These are phyloP conservation scores for Diprion similis DNA, from an alignment of 1,140 invertebrate species.

Conservation along the genomic window DNA sequence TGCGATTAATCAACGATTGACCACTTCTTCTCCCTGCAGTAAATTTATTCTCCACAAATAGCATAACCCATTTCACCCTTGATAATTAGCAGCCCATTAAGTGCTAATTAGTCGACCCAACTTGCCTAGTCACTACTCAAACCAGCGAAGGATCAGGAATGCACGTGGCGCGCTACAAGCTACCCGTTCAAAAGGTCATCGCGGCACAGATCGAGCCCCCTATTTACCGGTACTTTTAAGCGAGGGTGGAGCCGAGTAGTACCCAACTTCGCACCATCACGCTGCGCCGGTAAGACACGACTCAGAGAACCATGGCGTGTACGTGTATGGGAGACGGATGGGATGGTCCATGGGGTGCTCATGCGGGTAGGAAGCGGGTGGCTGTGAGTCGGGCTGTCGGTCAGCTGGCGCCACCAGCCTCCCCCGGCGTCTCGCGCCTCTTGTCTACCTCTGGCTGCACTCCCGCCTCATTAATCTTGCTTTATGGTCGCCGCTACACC, in stretches of 20 bases:
- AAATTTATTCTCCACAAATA: not conserved
- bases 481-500: constrained; percentile 38
- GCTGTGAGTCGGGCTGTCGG: constrained; percentile 25
- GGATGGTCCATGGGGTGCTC: not conserved
- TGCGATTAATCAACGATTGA: no score
- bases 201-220: no score
- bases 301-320: not conserved
- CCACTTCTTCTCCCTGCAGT: not conserved
- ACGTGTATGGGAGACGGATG: not conserved
- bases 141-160: not conserved
- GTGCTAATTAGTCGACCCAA: not conserved
- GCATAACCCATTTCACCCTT: not conserved
- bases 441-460: constrained; percentile 38
- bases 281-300: not conserved
- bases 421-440: constrained; percentile 21
- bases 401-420: constrained; percentile 42
- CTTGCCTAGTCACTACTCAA: not conserved
- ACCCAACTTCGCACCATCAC: no score
- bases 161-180: no score
- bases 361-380: not conserved
- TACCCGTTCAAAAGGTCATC: no score
- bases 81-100: not conserved
- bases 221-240: no score
- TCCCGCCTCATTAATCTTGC: constrained; percentile 47
- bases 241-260: no score